Evolutionary conservation across 2,113 vertebrate species (phyloP), one percentile per base, ranked within the genome.

Genomic region (Cephalophus harveyi): DNA sequence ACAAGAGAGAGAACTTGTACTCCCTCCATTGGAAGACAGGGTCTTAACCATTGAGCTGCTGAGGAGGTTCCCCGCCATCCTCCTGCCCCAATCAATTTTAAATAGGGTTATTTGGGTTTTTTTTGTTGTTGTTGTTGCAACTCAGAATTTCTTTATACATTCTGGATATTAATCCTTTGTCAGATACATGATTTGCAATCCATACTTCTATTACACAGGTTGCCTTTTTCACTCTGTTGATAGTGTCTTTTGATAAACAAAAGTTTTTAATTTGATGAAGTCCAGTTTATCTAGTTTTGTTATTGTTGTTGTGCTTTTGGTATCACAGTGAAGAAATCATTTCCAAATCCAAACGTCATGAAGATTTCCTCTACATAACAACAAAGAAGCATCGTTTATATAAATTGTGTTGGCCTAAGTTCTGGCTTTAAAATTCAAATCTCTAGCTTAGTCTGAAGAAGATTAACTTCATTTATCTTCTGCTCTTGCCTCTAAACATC

Each of bases 381-480:
- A 46, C 36, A 79, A 74, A 67, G 55, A 78, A 76, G 62, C 27
- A 55, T 52, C 5, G 74, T 91, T 46, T 30, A 23, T 46, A 40
- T 95, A 81, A 85, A 23, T 94, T 89, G 60, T 59, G 13, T 79
- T 91, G 27, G 17, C n/a, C 16, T 76, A 76, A 33, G 4, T 94
- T 97, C 30, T 87, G 15, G 33, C 33, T 95, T 94, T 94, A 88
- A 95, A 89, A 86, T 82, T 78, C 7, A 57, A 43, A 57, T 83
- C 19, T 96, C 60, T 93, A 79, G 43, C 36, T 78, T 89, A 36
- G 11, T 87, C 9, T 79, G 27, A 2, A 91, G 30, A 91, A 46
- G 59, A 1, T 67, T 60, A 57, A 25, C 15, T 82, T 82, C 17
- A 59, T 82, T 93, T 84, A 12, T 62, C 86, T 95, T 91, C 52